A percentile compares a stretch with the other conserved stretches of the same genome.
Evolutionary conservation across 2,797 vertebrate species (phyloP).

Genomic region (Hylomyscus alleni): DNA sequence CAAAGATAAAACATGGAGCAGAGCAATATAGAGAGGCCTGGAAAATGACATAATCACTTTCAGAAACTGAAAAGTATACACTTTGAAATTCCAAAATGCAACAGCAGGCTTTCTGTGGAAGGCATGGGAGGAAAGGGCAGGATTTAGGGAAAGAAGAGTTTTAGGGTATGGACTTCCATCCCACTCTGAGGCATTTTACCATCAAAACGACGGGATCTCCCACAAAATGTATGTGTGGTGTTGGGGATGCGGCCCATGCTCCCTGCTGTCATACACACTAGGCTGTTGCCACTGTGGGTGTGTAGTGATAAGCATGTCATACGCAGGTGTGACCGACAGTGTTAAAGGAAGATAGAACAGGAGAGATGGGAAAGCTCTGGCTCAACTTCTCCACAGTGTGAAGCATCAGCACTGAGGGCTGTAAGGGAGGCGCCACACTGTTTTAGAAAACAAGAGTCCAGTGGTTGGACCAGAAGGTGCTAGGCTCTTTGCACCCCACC

Average conservation of each 20-base stretch:
- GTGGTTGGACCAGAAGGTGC: background rate
- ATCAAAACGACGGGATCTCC: background rate
- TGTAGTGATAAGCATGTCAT: background rate
- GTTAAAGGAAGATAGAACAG: background rate
- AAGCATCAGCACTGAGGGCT: no score
- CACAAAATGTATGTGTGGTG: background rate
- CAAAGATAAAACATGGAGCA: background rate
- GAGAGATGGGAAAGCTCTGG: background rate
- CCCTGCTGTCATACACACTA: no score
- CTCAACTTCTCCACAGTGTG: background rate
- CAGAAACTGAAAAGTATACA: background rate
- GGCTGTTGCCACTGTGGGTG: background rate
- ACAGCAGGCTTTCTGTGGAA: background rate
- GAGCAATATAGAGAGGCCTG: background rate
- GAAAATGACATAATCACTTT: background rate
- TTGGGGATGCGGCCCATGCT: background rate
- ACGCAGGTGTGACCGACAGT: background rate
- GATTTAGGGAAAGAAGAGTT: background rate
- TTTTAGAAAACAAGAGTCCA: background rate
- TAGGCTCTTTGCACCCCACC: background rate
- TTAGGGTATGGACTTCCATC: background rate
- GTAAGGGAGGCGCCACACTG: background rate
- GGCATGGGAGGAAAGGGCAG: background rate
- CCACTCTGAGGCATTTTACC: background rate
- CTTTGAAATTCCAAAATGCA: slow-evolving; percentile 12